These are phyloP conservation scores for Plectropomus leopardus DNA, from an alignment of 2,113 vertebrate genomes.

Conservation along the genomic window DNA sequence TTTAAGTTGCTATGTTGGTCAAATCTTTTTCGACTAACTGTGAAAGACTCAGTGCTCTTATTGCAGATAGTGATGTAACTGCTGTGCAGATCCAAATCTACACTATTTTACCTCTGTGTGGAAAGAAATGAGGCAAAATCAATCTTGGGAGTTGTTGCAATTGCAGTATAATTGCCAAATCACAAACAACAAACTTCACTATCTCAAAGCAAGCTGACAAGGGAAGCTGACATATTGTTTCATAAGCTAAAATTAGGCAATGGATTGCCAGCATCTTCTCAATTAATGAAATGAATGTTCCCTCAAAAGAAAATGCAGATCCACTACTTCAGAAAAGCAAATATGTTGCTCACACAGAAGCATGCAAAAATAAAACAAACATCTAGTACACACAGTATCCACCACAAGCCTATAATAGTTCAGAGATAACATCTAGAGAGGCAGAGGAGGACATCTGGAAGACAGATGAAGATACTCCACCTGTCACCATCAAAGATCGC, in stretches of 20 bases:
- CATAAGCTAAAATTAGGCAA: constrained; percentile 25
- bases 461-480: constrained; percentile 64
- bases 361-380: constrained; percentile 26
- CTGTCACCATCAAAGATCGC: constrained; percentile 69
- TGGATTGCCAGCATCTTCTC: constrained; percentile 5
- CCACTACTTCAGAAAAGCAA: constrained; percentile 4
- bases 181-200: constrained; percentile 10
- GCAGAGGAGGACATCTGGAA: constrained; percentile 54
- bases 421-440: constrained; percentile 51
- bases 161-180: constrained; percentile 28
- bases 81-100: neutral
- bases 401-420: constrained; percentile 34
- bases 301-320: constrained; percentile 19
- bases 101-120: constrained; percentile 1
- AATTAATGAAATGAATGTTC: constrained; percentile 19
- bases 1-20: neutral
- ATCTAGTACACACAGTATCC: constrained; percentile 20
- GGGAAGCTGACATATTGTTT: constrained; percentile 36
- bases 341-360: neutral
- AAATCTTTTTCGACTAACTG: neutral
- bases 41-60: neutral
- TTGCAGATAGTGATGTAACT: neutral
- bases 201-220: constrained; percentile 17
- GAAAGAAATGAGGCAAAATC: constrained; percentile 13
- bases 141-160: neutral